Evolutionary conservation across 2,888 invertebrate species (phyloP).

Genomic region (Uropetala carovei): DNA sequence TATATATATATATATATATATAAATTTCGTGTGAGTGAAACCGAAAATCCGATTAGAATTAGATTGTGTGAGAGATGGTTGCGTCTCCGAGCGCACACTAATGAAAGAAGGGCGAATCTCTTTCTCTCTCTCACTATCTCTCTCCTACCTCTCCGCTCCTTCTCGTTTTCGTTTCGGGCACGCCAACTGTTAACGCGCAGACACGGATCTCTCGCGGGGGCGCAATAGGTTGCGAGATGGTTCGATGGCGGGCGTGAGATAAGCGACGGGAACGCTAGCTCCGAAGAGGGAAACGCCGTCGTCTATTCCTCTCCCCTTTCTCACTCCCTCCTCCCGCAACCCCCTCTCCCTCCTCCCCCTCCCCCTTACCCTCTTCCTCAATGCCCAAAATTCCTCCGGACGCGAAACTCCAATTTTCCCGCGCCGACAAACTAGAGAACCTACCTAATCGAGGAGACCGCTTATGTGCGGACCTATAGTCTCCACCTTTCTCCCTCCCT

Average conservation of each 20-base stretch:
- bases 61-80: slow-evolving; percentile 49
- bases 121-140: too few species aligned
- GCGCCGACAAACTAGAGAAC: too few species aligned
- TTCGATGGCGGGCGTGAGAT: neutral
- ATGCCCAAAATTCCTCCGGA: neutral
- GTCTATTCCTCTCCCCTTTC: neutral
- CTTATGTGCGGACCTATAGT: too few species aligned
- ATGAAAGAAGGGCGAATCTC: neutral
- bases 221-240: slow-evolving; percentile 6
- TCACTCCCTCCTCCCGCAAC: neutral
- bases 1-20: too few species aligned
- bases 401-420: neutral
- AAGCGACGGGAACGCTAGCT: neutral
- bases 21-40: slow-evolving; percentile 48
- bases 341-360: neutral
- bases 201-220: slow-evolving; percentile 14
- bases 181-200: neutral
- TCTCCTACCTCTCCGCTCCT: too few species aligned
- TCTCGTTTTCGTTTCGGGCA: slow-evolving; percentile 13
- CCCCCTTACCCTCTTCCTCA: too few species aligned
- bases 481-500: neutral
- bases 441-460: too few species aligned
- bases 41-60: slow-evolving; percentile 31
- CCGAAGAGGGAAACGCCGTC: neutral
- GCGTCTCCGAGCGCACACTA: slow-evolving; percentile 14